These are phyloP conservation scores for Hylaeus volcanicus DNA, from an alignment of 1,140 invertebrate genomes.

Conservation along the genomic window DNA sequence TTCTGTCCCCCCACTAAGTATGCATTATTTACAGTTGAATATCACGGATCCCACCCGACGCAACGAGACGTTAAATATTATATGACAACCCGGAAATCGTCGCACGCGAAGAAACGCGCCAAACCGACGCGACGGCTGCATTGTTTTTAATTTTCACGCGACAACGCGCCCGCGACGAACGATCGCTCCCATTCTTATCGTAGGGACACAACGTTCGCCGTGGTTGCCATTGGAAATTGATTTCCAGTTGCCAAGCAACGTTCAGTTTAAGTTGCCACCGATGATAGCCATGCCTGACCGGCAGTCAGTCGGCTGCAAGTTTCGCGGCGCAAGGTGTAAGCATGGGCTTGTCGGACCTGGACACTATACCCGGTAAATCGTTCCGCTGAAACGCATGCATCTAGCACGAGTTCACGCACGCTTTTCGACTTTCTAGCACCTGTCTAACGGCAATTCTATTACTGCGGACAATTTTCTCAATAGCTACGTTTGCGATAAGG, in stretches of 20 bases:
- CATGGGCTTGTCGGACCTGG: constrained; percentile 73
- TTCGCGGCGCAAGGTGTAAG: constrained; percentile 63
- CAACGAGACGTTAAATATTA: constrained; percentile 5
- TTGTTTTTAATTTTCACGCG: constrained; percentile 24
- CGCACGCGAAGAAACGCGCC: constrained; percentile 3
- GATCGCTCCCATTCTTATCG: constrained; percentile 53
- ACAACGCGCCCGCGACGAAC: constrained; percentile 19
- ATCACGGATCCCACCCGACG: neutral
- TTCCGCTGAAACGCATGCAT: constrained; percentile 1
- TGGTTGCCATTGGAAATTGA: constrained; percentile 67
- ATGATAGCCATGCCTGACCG: constrained; percentile 61
- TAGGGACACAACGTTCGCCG: constrained; percentile 30
- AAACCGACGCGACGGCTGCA: neutral
- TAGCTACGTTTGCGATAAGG: neutral
- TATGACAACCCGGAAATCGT: constrained; percentile 3
- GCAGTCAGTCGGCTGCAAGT: constrained; percentile 69
- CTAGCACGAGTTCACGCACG: constrained; percentile 10
- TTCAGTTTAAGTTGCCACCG: constrained; percentile 63
- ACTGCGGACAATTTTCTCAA: too few relatives aligned
- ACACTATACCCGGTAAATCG: constrained; percentile 73
- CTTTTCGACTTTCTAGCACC: neutral
- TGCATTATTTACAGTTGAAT: neutral
- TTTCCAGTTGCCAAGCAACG: constrained; percentile 73
- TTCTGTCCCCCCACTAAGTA: neutral
- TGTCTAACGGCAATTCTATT: too few relatives aligned